These are phyloP conservation scores for Ameiurus melas DNA, from an alignment of 2,113 vertebrate genomes.

Conservation along the genomic window DNA sequence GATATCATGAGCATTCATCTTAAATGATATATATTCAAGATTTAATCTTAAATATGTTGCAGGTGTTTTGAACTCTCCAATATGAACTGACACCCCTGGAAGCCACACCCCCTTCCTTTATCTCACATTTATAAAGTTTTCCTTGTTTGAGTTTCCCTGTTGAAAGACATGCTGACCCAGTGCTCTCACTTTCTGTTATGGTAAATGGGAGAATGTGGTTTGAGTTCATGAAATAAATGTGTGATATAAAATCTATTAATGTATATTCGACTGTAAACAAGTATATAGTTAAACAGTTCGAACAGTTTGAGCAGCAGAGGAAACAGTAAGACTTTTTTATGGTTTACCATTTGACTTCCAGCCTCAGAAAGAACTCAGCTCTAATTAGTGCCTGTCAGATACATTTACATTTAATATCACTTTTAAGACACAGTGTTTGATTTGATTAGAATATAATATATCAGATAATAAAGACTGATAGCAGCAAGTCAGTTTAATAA, in stretches of 20 bases:
- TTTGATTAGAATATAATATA: neutral
- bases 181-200: no score
- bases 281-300: neutral
- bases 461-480: neutral
- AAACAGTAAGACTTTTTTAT: neutral
- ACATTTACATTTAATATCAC: neutral
- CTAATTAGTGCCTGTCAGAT: neutral
- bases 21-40: no score
- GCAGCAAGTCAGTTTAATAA: neutral
- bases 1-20: neutral
- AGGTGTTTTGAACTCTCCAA: neutral
- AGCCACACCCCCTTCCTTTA: neutral
- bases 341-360: neutral
- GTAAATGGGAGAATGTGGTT: no score
- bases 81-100: no score
- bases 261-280: neutral
- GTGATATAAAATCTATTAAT: neutral
- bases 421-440: neutral
- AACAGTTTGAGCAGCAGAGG: neutral
- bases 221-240: neutral
- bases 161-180: no score
- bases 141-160: neutral
- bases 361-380: neutral
- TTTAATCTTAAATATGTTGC: no score
- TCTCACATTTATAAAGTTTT: neutral